Percentiles rank a stretch among this genome's conserved stretches.
Conservation (phyloP, 1,140 invertebrate species). For the Drosophila rhopaloa region DNA sequence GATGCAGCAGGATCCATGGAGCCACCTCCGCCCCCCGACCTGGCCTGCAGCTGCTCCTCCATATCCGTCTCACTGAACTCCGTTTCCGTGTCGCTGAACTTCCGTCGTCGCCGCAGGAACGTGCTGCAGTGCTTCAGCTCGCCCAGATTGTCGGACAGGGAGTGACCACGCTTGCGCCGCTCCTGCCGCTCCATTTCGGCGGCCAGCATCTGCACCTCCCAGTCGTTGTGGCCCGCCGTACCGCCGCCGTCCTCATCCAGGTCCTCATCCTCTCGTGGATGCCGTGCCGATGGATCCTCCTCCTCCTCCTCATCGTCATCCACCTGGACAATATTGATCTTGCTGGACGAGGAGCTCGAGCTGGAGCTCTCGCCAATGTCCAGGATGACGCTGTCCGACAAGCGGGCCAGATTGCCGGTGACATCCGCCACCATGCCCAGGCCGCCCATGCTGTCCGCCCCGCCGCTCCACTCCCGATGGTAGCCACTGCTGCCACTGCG, state of each 20-base stretch:
- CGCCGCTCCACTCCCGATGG: constrained; percentile 55
- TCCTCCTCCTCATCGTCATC: constrained; percentile 67
- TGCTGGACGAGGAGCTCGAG: constrained; percentile 74
- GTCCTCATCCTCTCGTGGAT: constrained; percentile 20
- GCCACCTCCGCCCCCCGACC: not conserved
- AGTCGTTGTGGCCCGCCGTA: constrained; percentile 85
- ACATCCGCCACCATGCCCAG: constrained; percentile 60
- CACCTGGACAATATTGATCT: constrained; percentile 57
- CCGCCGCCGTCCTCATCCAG: constrained; percentile 13
- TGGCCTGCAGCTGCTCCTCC: constrained; percentile 51
- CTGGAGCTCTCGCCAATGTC: constrained; percentile 83
- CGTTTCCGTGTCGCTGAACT: constrained; percentile 80
- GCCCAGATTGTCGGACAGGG: constrained; percentile 63
- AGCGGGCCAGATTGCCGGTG: constrained; percentile 68
- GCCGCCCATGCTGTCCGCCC: constrained; percentile 7
- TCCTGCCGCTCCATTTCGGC: constrained; percentile 88
- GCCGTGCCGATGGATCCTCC: constrained; percentile 16
- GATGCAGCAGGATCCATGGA: not conserved
- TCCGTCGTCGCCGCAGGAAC: constrained; percentile 67
- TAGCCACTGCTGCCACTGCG: constrained; percentile 42
- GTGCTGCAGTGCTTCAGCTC: constrained; percentile 68
- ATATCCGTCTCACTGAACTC: constrained; percentile 75
- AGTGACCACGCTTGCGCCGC: constrained; percentile 81
- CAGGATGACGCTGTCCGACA: constrained; percentile 78
- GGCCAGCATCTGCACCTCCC: constrained; percentile 92